A percentile compares a stretch with the other conserved stretches of the same genome.
phyloP scores from a whole-genome alignment of 2,113 vertebrate species.

The Daphoenositta chrysoptera region DNA sequence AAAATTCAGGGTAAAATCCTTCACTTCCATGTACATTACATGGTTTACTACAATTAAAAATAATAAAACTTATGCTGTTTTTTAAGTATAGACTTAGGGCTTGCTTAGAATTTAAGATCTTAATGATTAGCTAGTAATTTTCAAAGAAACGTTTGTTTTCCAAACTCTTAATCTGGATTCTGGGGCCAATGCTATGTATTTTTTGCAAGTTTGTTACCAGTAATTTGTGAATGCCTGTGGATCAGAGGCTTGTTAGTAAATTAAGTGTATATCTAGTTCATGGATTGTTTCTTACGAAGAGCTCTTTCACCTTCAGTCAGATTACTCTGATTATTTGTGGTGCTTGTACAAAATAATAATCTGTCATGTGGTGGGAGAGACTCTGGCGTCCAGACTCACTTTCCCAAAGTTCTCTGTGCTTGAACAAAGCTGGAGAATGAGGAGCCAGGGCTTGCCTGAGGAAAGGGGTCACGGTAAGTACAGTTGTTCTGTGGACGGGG shows the following conservation, averaged over 20 bases:
- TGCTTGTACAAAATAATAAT: slow-evolving; percentile 30
- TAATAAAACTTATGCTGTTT: slow-evolving; percentile 24
- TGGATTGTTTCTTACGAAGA: slow-evolving; percentile 11
- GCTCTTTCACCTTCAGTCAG: slow-evolving; percentile 40
- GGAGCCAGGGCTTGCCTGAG: neutral
- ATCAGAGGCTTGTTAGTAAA: slow-evolving; percentile 54
- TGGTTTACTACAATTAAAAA: slow-evolving; percentile 57
- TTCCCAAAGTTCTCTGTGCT: neutral
- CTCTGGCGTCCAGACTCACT: neutral
- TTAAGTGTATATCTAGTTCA: slow-evolving; percentile 28
- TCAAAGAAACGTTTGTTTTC: slow-evolving; percentile 32
- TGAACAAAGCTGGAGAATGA: neutral
- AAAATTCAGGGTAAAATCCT: slow-evolving; percentile 72
- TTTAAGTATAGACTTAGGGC: slow-evolving; percentile 57
- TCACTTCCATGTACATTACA: slow-evolving; percentile 73
- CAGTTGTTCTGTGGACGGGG: neutral
- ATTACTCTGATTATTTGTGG: slow-evolving; percentile 46
- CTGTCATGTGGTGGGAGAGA: neutral
- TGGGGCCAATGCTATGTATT: slow-evolving; percentile 18
- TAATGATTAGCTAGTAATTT: slow-evolving; percentile 38
- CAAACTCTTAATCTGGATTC: slow-evolving; percentile 11
- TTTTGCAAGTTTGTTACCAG: slow-evolving; percentile 48
- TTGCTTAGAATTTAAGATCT: slow-evolving; percentile 49
- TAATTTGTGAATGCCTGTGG: slow-evolving; percentile 59
- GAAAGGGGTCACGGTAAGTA: neutral